These are phyloP conservation scores for Callipepla squamata DNA, from an alignment of 2,113 vertebrate genomes.

Conservation along the genomic window DNA sequence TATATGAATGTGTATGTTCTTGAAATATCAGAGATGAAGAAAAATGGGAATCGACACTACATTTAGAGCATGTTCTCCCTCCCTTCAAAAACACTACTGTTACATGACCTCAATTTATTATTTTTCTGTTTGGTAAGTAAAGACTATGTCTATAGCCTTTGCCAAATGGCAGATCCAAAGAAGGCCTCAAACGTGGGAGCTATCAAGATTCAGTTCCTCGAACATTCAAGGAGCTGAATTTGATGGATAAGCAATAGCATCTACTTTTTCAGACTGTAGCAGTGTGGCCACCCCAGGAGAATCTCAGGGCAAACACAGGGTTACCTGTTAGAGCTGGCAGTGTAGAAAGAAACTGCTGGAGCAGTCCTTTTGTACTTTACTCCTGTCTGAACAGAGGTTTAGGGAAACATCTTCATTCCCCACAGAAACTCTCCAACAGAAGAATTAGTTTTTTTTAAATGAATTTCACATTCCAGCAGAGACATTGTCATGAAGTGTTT, in stretches of 20 bases:
- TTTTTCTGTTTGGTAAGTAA: not conserved
- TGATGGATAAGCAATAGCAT: not conserved
- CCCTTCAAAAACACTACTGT: not conserved
- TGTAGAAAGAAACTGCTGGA: not conserved
- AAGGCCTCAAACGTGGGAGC: not conserved
- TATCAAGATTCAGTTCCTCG: not conserved
- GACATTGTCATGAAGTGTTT: not conserved
- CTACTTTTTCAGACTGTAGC: not conserved
- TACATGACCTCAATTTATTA: not conserved
- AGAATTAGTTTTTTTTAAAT: not conserved
- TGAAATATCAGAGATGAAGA: not conserved
- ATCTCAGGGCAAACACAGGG: not conserved
- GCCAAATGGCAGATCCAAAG: not conserved
- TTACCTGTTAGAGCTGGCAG: not conserved
- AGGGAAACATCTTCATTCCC: not conserved
- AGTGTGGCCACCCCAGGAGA: not conserved
- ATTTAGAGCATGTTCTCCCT: not conserved
- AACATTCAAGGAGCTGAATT: not conserved
- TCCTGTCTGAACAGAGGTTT: not conserved
- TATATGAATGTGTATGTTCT: not conserved
- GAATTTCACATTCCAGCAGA: not conserved
- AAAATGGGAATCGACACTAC: not conserved
- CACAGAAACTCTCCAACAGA: not conserved
- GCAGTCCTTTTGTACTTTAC: not conserved
- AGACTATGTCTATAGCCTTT: not conserved